These are phyloP conservation scores for Sparidentex hasta DNA, from an alignment of 2,797 vertebrate species.

Conservation along the genomic window DNA sequence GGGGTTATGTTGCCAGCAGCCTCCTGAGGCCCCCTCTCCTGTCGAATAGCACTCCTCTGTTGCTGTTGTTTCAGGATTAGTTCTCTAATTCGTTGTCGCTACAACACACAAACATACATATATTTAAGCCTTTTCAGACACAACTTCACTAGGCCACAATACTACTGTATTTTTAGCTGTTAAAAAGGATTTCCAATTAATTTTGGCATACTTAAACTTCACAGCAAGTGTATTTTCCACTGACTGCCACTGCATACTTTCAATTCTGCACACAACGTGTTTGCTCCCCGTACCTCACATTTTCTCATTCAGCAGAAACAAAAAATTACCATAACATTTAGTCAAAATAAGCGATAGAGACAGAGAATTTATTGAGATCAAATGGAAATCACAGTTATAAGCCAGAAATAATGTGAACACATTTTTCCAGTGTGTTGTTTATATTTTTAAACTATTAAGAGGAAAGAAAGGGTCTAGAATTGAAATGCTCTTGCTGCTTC, in stretches of 20 bases:
- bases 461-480: background rate
- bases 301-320: background rate
- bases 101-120: constrained; percentile 42
- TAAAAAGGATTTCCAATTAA: background rate
- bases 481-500: background rate
- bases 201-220: background rate
- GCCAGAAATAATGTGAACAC: background rate
- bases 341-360: background rate
- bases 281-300: background rate
- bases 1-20: constrained; percentile 77
- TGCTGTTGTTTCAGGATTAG: constrained; percentile 97
- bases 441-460: background rate
- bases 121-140: constrained; percentile 9
- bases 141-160: background rate
- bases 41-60: constrained; percentile 93
- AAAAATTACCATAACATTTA: background rate
- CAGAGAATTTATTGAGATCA: background rate
- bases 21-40: constrained; percentile 92
- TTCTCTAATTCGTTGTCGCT: constrained; percentile 97
- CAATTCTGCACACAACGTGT: background rate
- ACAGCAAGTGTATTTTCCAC: background rate
- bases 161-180: background rate
- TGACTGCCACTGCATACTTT: background rate
- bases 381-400: background rate
- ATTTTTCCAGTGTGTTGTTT: background rate